Base-by-base conservation (phyloP, 2,797 vertebrate species). In the Semaprochilodus insignis region DNA sequence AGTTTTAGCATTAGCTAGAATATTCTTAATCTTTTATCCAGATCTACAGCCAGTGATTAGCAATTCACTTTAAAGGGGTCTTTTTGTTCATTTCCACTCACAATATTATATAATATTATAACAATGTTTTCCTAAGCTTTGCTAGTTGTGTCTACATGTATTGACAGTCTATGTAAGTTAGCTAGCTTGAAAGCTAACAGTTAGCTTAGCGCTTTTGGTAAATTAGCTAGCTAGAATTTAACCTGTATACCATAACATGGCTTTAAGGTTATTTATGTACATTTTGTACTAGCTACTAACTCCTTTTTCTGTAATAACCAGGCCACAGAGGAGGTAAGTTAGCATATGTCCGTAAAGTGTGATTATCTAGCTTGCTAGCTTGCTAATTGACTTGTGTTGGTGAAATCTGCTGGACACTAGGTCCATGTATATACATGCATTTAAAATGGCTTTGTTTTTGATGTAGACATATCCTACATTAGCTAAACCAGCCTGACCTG, bases 361-460 rank as follows among this genome's bases (percentile, higher is more conserved):
- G 57, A 23, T 77, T 78, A 25, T 51, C 17, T 67, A 31, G 21
- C 52, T 67, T 36, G 76, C 51, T 69, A 57, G 15, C 10, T n/a
- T 54, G 48, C 16, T 34, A 69, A 31, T 31, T 31, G 31, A 31
- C 31, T 31, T 31, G 48, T 67, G 27, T 78, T 6, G n/a, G 40
- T 15, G 6, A 75, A 74, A 8, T 2, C 6, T 59, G 7, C 7
- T 59, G 57, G 57, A 23, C 19, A n/a, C 57, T 59, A 21, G 7
- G 19, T 10, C 27, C 15, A 27, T 0, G 15, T 17, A 34, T 66
- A 36, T 0, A 6, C 0, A 36, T 19, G 2, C 8, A 36, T 66
- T 34, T 36, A 66, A 36, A 36, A 27, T 62, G 60, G 27, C 8
- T 65, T 27, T 40, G 14, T 25, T 31, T 25, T 65, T 2, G n/a